Evolutionary conservation across 1,140 invertebrate species (phyloP).

Genomic region (Trichogramma pretiosum): DNA sequence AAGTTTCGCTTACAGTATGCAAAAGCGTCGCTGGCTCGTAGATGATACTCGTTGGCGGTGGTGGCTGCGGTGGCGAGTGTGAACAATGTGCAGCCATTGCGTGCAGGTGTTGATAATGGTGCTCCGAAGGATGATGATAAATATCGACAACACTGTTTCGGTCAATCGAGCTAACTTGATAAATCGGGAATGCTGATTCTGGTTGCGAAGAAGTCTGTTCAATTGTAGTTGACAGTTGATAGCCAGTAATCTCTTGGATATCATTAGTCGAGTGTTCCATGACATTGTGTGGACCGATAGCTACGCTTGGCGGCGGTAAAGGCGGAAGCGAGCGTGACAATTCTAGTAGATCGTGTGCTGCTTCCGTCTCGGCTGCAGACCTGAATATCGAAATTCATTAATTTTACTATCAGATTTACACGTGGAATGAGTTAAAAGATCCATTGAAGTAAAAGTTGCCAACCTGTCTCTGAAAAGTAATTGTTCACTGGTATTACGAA

Average conservation of each 20-base stretch:
- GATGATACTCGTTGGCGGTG: constrained; percentile 31
- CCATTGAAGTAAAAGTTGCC: too few relatives aligned
- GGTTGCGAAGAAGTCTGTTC: too few relatives aligned
- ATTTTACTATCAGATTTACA: too few relatives aligned
- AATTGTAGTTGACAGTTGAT: constrained; percentile 34
- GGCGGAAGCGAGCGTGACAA: constrained; percentile 70
- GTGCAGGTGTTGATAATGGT: constrained; percentile 23
- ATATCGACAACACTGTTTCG: too few relatives aligned
- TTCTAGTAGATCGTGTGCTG: constrained; percentile 75
- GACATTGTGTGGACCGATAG: constrained; percentile 42
- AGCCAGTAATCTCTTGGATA: constrained; percentile 42
- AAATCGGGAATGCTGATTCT: too few relatives aligned
- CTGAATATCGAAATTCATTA: too few relatives aligned
- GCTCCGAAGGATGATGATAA: constrained; percentile 22
- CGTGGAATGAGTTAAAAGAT: too few relatives aligned
- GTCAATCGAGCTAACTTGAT: constrained; percentile 39
- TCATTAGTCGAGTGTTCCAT: constrained; percentile 41
- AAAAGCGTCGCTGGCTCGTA: constrained; percentile 34
- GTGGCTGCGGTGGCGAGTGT: constrained; percentile 23
- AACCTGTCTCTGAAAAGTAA: constrained; percentile 13
- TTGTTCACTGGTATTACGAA: background rate
- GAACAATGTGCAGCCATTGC: too few relatives aligned
- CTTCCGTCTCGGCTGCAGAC: constrained; percentile 72
- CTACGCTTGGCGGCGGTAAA: constrained; percentile 56
- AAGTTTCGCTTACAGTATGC: constrained; percentile 27